Evolutionary conservation across 2,797 vertebrate species (phyloP).

Genomic region (Carduelis carduelis): DNA sequence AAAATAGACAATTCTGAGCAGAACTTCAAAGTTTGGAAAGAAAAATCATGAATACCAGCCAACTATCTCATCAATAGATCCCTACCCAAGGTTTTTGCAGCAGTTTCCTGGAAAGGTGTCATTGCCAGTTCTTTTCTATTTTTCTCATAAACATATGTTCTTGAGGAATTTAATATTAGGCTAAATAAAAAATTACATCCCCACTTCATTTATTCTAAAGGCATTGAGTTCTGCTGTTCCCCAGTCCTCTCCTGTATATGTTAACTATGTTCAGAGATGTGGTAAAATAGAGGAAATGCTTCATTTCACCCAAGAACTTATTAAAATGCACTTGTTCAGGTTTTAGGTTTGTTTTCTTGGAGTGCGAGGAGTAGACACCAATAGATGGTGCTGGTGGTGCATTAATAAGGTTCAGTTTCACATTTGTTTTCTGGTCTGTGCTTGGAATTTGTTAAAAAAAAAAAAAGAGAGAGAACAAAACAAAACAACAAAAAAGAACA

Average conservation of each 20-base stretch:
- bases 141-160: not conserved
- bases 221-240: not conserved
- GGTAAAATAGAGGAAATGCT: not conserved
- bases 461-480: not conserved
- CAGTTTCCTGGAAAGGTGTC: not conserved
- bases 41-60: not conserved
- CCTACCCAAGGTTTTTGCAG: not conserved
- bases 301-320: not conserved
- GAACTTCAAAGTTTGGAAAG: not conserved
- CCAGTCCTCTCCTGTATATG: not conserved
- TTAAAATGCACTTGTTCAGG: not conserved
- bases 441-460: not conserved
- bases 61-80: not conserved
- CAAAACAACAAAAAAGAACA: not conserved
- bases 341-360: not conserved
- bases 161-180: not conserved
- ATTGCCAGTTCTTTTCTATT: not conserved
- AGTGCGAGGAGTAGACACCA: not conserved
- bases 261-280: not conserved
- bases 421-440: constrained; percentile 25
- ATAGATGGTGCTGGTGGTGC: constrained; percentile 63
- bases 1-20: not conserved
- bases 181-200: not conserved
- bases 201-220: not conserved
- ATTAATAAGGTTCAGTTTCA: not conserved